phyloP scores from a whole-genome alignment of 2,113 vertebrate species.

The Bambusicola thoracicus region DNA sequence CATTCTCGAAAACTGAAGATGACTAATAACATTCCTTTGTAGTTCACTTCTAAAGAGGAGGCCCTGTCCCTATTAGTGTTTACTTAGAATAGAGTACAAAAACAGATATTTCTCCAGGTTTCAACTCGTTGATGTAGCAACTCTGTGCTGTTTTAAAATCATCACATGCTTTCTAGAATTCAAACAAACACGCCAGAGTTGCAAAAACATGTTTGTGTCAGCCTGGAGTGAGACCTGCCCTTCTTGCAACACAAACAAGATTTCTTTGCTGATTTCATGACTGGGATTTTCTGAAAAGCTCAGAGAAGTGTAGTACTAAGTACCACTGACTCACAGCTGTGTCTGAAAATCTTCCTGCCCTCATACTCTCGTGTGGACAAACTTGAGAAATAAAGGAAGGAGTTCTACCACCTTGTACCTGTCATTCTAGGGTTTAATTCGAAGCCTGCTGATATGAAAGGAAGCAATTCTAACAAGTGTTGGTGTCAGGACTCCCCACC shows the following conservation, averaged over 20 bases:
- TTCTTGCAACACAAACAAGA: background rate
- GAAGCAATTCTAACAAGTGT: background rate
- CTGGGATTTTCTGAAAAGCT: slow-evolving; percentile 18
- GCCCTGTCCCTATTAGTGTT: slow-evolving; percentile 12
- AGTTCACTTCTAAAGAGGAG: background rate
- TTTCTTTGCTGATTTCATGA: background rate
- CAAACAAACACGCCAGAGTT: slow-evolving; percentile 41
- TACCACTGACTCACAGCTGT: background rate
- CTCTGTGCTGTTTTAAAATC: slow-evolving; percentile 39
- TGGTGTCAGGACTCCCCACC: background rate
- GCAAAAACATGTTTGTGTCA: slow-evolving; percentile 61
- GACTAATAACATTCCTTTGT: background rate
- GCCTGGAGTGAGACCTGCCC: slow-evolving; percentile 30
- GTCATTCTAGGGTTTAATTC: background rate
- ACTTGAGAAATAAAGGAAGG: background rate
- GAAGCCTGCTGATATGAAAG: background rate
- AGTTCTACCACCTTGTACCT: background rate
- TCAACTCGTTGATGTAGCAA: slow-evolving; percentile 45
- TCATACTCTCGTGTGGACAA: background rate
- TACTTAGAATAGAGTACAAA: slow-evolving; percentile 21
- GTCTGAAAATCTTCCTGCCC: slow-evolving; percentile 14
- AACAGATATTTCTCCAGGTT: slow-evolving; percentile 35
- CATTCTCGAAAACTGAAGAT: background rate
- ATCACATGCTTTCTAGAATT: slow-evolving; percentile 53
- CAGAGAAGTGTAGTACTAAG: background rate